Base-by-base conservation (phyloP, 1,140 invertebrate species). In the Ips nitidus region DNA sequence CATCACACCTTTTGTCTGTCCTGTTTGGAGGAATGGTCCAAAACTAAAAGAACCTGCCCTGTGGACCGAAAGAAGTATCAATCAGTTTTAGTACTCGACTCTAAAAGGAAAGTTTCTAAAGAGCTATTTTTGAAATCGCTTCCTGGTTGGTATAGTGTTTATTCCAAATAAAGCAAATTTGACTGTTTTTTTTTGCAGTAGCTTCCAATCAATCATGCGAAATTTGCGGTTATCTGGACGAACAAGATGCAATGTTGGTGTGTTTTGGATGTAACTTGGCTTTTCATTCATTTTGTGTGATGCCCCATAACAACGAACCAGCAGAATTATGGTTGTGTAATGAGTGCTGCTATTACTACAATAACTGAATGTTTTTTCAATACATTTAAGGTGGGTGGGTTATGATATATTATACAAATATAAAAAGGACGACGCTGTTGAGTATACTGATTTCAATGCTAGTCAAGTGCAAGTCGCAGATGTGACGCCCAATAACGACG, bases 11-110 rank as follows among this genome's bases (percentile, higher is more conserved):
- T 96, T 79, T 97, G 95, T 80, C 82, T 93, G 2, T 88, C 91
- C 53, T 97, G 94, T 80, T 89, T 97, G 61, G 85, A 89, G 43
- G 93, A 95, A 80, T 97, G 95, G 95, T 89, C 93, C 2, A 94
- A 91, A 86, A 97, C 93, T 83, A 89, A 94, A 2, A 94, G 94
- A 73, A 97, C 94, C 7, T 98, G 95, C 81, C 96, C 96, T 0
- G 91, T 97, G 3, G 96, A 98, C 82, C 84, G 96, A 40, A 88
- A 90, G 72, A 84, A 69, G 50, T 75, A 68, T 84, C 6, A 38
- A n/a, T 79, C 86, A 5, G 94, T 98, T 60, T 81, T 93, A 59
- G 91, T 95, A 39, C 85, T 87, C 72, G 82, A 87, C 62, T 85
- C 86, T 71, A 80, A 87, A 2, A 86, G 88, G 61, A 91, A 89